Conservation (phyloP, 2,888 invertebrate genomes). For the Hypomecis atomaria region DNA sequence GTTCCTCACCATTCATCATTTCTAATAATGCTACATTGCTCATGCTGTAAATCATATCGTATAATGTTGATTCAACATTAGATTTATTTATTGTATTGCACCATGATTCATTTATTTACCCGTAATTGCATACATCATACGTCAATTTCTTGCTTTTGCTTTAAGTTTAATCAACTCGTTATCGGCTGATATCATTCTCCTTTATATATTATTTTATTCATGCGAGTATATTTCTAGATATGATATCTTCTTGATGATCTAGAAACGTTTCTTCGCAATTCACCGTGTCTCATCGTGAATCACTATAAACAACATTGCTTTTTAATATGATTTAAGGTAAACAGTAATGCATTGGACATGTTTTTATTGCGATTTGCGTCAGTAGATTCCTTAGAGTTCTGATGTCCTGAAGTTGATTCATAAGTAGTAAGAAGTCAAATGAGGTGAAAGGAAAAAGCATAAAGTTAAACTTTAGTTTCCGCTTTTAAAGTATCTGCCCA, state of each 20-base stretch:
- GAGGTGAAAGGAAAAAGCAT: no score
- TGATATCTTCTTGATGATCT: conserved; percentile 29
- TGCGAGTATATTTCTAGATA: conserved; percentile 12
- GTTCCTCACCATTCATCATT: no score
- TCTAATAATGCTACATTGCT: no score
- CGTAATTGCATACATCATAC: conserved; percentile 6
- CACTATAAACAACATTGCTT: conserved; percentile 23
- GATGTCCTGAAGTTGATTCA: no score
- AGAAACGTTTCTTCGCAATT: conserved; percentile 21
- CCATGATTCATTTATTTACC: conserved; percentile 14
- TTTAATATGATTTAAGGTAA: conserved; percentile 22
- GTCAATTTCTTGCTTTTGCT: conserved; percentile 18
- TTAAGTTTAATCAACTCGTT: conserved; percentile 27
- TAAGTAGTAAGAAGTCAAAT: no score
- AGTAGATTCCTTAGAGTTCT: no score
- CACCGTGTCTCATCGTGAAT: conserved; percentile 26
- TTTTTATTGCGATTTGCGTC: neutral
- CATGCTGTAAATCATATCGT: no score
- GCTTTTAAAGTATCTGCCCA: no score
- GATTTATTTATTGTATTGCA: conserved; percentile 12
- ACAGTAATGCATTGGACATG: conserved; percentile 19
- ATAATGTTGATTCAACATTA: no score
- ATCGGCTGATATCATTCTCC: conserved; percentile 29
- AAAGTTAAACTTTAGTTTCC: no score
- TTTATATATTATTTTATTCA: conserved; percentile 21